phyloP scores from a whole-genome alignment of 1,140 invertebrate species.

The Pemphigus obesinymphae region DNA sequence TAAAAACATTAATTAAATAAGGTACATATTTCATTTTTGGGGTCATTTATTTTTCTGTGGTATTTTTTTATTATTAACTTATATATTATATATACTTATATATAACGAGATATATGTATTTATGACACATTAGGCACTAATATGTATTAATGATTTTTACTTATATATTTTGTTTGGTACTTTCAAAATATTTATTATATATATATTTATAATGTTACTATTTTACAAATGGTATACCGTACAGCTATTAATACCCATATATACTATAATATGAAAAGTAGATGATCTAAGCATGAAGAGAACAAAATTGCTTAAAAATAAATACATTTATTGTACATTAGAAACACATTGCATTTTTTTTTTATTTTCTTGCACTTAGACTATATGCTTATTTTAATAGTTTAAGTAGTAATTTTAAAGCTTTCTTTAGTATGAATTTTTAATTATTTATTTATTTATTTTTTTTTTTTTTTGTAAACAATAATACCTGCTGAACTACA shows the following conservation, averaged over 20 bases:
- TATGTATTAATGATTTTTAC: too few species aligned
- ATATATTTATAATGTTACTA: too few species aligned
- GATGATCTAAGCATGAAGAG: background rate
- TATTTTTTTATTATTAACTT: background rate
- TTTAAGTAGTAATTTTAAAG: background rate
- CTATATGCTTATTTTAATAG: constrained; percentile 2
- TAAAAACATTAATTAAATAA: too few species aligned
- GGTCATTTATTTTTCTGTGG: too few species aligned
- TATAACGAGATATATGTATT: too few species aligned
- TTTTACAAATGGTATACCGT: background rate
- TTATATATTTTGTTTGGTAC: too few species aligned
- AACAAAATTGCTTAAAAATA: constrained; percentile 20
- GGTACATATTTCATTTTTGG: too few species aligned
- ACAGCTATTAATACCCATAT: background rate
- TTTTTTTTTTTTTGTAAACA: background rate
- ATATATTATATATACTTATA: background rate
- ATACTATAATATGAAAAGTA: background rate
- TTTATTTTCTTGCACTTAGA: background rate
- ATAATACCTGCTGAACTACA: background rate
- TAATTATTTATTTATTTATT: too few species aligned
- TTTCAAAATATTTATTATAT: too few species aligned
- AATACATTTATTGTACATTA: background rate
- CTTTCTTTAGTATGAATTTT: background rate
- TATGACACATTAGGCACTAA: too few species aligned
- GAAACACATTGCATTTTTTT: background rate